These are phyloP conservation scores for Diabrotica balteata DNA, from an alignment of 2,888 invertebrate genomes.

Conservation along the genomic window DNA sequence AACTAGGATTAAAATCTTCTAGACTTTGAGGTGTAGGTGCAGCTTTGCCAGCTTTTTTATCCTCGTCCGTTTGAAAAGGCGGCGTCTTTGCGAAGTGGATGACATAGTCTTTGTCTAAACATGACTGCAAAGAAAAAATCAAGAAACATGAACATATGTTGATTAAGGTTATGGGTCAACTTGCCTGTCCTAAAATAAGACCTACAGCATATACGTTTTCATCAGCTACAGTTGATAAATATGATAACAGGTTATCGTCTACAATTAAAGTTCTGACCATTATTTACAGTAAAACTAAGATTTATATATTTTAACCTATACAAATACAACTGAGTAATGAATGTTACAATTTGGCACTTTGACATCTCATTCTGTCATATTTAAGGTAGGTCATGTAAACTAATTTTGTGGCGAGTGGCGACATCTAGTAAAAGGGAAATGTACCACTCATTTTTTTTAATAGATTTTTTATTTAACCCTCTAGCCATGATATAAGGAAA, in stretches of 20 bases:
- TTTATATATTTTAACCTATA: slow-evolving; percentile 15
- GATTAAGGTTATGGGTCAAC: slow-evolving; percentile 23
- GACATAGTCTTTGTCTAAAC: slow-evolving; percentile 74
- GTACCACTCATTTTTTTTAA: too few species aligned
- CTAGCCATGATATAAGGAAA: too few species aligned
- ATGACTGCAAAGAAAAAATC: slow-evolving; percentile 61
- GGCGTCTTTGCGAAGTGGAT: slow-evolving; percentile 83
- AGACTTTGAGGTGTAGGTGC: slow-evolving; percentile 52
- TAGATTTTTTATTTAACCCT: too few species aligned
- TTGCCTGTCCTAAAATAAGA: slow-evolving; percentile 82
- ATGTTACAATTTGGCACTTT: too few species aligned
- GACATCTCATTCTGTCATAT: too few species aligned
- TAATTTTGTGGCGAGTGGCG: too few species aligned
- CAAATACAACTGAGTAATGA: neutral
- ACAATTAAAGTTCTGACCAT: slow-evolving; percentile 70
- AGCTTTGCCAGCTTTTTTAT: slow-evolving; percentile 45
- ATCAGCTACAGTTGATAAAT: slow-evolving; percentile 70
- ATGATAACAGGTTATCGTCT: slow-evolving; percentile 72
- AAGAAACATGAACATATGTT: slow-evolving; percentile 41
- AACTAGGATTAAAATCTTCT: slow-evolving; percentile 69
- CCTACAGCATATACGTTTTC: slow-evolving; percentile 73
- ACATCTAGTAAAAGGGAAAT: too few species aligned
- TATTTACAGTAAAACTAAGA: slow-evolving; percentile 19
- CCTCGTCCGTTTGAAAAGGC: slow-evolving; percentile 63
- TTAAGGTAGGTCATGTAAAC: too few species aligned